Percentiles rank a stretch among this genome's conserved stretches.
phyloP scores from a whole-genome alignment of 53 echinoderm and acorn worm genomes.

The Arbacia lixula region DNA sequence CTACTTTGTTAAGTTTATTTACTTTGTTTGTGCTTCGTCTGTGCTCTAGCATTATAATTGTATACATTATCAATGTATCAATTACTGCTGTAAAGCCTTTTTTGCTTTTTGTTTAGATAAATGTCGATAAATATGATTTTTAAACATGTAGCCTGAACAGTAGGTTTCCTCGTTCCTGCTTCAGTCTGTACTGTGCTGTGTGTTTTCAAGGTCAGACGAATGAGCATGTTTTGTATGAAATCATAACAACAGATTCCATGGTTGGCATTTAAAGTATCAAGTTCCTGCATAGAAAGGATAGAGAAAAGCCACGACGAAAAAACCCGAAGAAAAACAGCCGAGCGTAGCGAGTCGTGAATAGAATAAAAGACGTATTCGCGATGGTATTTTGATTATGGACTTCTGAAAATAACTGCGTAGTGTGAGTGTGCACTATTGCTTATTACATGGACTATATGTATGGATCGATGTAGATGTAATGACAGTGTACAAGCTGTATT shows the following conservation, averaged over 20 bases:
- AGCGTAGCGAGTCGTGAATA: conserved; percentile 44
- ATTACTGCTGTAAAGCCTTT: too few relatives aligned
- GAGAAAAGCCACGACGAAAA: neutral
- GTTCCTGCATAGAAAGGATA: conserved; percentile 2
- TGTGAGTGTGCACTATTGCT: neutral
- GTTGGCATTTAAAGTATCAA: neutral
- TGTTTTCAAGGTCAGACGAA: conserved; percentile 34
- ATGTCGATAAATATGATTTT: too few relatives aligned
- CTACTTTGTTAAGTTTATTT: too few relatives aligned
- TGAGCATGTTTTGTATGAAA: conserved; percentile 1
- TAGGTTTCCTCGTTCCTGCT: too few relatives aligned
- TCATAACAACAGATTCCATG: conserved; percentile 32
- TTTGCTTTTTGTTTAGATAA: too few relatives aligned
- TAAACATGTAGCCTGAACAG: too few relatives aligned
- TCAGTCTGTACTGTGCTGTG: too few relatives aligned
- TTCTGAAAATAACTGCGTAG: conserved; percentile 34
- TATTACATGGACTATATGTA: neutral
- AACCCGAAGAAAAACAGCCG: conserved; percentile 21
- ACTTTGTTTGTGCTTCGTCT: too few relatives aligned
- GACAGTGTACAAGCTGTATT: neutral
- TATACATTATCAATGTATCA: too few relatives aligned
- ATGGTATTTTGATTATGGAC: conserved; percentile 47
- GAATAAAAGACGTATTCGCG: conserved; percentile 11
- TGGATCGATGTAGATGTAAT: neutral
- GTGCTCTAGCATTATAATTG: too few relatives aligned